Evolutionary conservation across 2,113 vertebrate species (phyloP).

Genomic region (Colinus virginianus): DNA sequence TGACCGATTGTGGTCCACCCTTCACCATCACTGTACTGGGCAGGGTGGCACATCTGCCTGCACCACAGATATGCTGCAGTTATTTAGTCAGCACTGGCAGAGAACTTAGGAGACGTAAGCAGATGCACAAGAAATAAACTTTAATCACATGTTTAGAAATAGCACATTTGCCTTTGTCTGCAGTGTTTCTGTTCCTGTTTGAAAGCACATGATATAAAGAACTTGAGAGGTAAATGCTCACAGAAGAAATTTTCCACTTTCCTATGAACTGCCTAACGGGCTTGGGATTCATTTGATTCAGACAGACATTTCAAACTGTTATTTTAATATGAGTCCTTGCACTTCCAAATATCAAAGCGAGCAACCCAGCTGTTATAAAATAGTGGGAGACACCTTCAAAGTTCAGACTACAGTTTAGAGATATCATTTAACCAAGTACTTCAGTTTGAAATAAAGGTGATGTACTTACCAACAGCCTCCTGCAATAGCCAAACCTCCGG

Average conservation of each 20-base stretch:
- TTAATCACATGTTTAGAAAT: conserved; percentile 45
- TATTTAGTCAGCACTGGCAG: neutral
- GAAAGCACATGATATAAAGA: neutral
- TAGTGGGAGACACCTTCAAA: neutral
- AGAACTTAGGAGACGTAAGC: conserved; percentile 25
- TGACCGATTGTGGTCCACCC: neutral
- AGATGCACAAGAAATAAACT: conserved; percentile 20
- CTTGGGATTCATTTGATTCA: neutral
- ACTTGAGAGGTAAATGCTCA: neutral
- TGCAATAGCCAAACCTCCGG: conserved; percentile 96
- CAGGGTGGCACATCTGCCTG: neutral
- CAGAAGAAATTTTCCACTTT: neutral
- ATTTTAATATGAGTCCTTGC: neutral
- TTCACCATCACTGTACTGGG: neutral
- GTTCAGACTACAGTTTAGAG: neutral
- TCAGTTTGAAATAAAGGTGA: neutral
- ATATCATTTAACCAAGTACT: neutral
- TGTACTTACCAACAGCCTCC: conserved; percentile 94
- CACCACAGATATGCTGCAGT: neutral
- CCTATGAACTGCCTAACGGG: neutral
- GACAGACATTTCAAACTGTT: neutral
- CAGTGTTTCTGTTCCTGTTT: conserved; percentile 6
- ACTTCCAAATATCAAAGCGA: neutral
- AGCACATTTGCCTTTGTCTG: conserved; percentile 6
- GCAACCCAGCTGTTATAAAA: neutral